These are phyloP conservation scores for Monodelphis domestica DNA, from an alignment of 2,797 vertebrate genomes.

Conservation along the genomic window DNA sequence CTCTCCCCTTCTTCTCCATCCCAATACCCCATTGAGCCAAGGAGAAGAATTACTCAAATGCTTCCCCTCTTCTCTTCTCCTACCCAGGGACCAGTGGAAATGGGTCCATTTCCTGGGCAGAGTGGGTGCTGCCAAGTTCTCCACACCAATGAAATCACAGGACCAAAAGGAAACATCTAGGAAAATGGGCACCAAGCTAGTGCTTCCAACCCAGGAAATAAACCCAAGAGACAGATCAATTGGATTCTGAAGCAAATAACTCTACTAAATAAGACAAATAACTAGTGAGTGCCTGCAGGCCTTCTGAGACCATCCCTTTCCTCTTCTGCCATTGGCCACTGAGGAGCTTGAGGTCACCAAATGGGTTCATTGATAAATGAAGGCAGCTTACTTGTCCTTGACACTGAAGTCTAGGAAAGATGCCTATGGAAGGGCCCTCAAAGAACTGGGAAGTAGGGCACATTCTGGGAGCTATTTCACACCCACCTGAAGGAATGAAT, in stretches of 20 bases:
- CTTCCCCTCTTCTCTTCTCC: neutral
- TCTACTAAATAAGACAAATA: too few species aligned
- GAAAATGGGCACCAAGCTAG: neutral
- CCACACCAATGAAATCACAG: neutral
- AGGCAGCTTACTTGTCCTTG: too few species aligned
- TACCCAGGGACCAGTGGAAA: neutral
- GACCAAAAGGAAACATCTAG: neutral
- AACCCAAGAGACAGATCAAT: neutral
- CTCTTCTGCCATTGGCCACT: constrained; percentile 33
- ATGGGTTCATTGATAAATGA: too few species aligned
- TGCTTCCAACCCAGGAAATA: neutral
- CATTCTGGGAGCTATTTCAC: too few species aligned
- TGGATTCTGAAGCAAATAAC: too few species aligned
- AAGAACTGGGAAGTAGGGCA: too few species aligned
- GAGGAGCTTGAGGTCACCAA: constrained; percentile 49
- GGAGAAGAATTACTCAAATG: neutral
- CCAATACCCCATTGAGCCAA: neutral
- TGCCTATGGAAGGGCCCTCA: too few species aligned
- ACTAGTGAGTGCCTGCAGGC: too few species aligned
- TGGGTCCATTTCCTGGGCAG: neutral
- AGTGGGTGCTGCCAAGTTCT: neutral
- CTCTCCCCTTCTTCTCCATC: neutral
- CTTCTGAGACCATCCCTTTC: constrained; percentile 47
- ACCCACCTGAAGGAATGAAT: too few species aligned
- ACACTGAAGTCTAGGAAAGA: too few species aligned